These are phyloP conservation scores for Hiodon tergisus DNA, from an alignment of 2,113 vertebrate genomes.

Conservation along the genomic window DNA sequence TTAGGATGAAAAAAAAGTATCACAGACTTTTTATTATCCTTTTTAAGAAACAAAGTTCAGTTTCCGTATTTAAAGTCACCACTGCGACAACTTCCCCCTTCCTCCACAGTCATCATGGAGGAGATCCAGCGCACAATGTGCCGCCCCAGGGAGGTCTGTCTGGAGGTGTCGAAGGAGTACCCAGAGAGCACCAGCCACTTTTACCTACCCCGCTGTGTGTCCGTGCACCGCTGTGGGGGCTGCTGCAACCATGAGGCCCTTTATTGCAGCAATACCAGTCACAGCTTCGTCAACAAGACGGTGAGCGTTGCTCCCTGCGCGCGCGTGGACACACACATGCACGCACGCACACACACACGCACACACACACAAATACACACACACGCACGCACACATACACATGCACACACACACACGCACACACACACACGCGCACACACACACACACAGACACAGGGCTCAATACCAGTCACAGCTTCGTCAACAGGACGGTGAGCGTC, in stretches of 20 bases:
- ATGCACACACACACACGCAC: no score
- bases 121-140: constrained; percentile 56
- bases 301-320: constrained; percentile 39
- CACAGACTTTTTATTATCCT: not conserved
- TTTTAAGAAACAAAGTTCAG: no score
- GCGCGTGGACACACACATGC: not conserved
- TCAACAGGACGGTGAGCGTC: constrained; percentile 61
- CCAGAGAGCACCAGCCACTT: constrained; percentile 57
- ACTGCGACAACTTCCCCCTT: not conserved
- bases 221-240: constrained; percentile 61
- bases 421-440: not conserved
- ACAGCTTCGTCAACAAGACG: constrained; percentile 58
- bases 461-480: not conserved
- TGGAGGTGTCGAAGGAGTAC: constrained; percentile 61
- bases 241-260: constrained; percentile 56
- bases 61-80: not conserved
- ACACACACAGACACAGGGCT: not conserved
- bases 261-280: constrained; percentile 59
- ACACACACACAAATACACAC: not conserved
- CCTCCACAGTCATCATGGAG: constrained; percentile 52
- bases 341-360: not conserved
- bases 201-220: constrained; percentile 59
- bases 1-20: not conserved
- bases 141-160: constrained; percentile 59
- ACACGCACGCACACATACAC: no score